These are phyloP conservation scores for Carlito syrichta DNA, from an alignment of 2,113 vertebrate genomes.

Conservation along the genomic window DNA sequence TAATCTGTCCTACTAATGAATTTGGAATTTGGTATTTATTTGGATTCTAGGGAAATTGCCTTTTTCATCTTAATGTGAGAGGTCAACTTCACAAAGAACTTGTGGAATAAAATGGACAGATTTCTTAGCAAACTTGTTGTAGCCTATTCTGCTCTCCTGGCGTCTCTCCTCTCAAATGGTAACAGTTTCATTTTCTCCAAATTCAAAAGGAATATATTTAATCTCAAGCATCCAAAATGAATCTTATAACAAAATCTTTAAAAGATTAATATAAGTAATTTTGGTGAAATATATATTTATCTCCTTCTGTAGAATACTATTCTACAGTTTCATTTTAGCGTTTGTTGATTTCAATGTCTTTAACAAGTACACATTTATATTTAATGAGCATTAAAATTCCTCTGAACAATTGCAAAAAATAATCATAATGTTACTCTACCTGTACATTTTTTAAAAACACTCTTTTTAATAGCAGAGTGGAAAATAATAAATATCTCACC, in stretches of 20 bases:
- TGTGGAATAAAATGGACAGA: background rate
- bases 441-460: constrained; percentile 39
- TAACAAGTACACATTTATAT: constrained; percentile 27
- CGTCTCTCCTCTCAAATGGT: background rate
- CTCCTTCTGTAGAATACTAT: background rate
- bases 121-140: background rate
- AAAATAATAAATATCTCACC: constrained; percentile 11
- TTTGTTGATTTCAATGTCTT: constrained; percentile 47
- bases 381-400: background rate
- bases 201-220: background rate
- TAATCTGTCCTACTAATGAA: background rate
- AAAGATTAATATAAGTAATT: constrained; percentile 28
- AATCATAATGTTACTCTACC: background rate
- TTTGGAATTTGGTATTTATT: constrained; percentile 5
- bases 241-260: background rate
- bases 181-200: constrained; percentile 42
- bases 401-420: background rate
- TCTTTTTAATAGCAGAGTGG: constrained; percentile 55
- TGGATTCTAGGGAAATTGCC: constrained; percentile 6
- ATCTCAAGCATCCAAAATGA: constrained; percentile 27
- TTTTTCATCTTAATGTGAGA: constrained; percentile 29
- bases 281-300: background rate
- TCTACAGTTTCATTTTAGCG: constrained; percentile 34
- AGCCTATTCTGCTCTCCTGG: background rate
- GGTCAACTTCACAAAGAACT: background rate